Percentiles rank a stretch among this genome's conserved stretches.
phyloP scores from a whole-genome alignment of 1,140 invertebrate species.

The Calliopsis andreniformis region DNA sequence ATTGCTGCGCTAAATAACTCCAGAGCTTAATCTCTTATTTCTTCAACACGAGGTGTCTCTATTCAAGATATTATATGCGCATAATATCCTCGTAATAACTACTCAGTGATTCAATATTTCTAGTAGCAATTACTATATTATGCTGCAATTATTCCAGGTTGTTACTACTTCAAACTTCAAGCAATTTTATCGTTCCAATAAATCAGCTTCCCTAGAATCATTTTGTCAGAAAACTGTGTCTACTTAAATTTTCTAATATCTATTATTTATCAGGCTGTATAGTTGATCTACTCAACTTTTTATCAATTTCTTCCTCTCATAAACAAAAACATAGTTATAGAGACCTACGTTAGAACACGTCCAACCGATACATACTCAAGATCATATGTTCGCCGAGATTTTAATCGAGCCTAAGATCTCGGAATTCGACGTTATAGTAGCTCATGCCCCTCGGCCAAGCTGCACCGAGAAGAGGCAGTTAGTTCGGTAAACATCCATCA shows the following conservation, averaged over 20 bases:
- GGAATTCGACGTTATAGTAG: constrained; percentile 58
- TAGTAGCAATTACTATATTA: not conserved
- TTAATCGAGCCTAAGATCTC: constrained; percentile 50
- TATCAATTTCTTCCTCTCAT: too few relatives aligned
- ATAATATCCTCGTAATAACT: not conserved
- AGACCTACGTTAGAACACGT: not conserved
- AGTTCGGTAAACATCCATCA: constrained; percentile 78
- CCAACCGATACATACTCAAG: not conserved
- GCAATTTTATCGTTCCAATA: too few relatives aligned
- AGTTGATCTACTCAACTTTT: not conserved
- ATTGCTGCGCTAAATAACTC: constrained; percentile 12
- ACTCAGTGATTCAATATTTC: not conserved
- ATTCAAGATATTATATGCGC: not conserved
- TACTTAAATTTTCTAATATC: too few relatives aligned
- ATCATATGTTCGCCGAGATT: constrained; percentile 48
- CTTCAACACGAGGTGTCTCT: not conserved
- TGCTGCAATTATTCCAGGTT: not conserved
- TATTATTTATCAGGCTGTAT: too few relatives aligned
- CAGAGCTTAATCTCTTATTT: constrained; percentile 15
- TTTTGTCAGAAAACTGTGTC: too few relatives aligned
- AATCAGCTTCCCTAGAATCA: too few relatives aligned
- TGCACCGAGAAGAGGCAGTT: constrained; percentile 61
- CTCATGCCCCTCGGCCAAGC: constrained; percentile 39
- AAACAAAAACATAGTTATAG: not conserved
- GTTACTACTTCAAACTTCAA: too few relatives aligned